Percentiles rank a stretch among this genome's conserved stretches.
These are phyloP conservation scores for Hippolais icterina DNA, from an alignment of 2,113 vertebrate genomes.

Conservation along the genomic window DNA sequence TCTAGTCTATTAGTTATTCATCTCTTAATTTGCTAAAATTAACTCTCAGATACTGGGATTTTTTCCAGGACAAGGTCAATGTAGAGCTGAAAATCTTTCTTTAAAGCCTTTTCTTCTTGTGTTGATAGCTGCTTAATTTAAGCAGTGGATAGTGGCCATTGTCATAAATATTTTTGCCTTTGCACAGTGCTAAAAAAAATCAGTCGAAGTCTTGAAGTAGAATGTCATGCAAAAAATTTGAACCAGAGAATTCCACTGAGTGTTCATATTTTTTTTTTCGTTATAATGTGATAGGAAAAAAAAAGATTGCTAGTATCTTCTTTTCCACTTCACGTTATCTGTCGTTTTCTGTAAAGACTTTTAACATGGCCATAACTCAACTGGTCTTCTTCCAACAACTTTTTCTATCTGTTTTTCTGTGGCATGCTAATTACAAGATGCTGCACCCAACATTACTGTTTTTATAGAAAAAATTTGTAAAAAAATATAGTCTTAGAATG, in stretches of 20 bases:
- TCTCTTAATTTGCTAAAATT: slow-evolving; percentile 16
- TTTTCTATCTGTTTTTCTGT: background rate
- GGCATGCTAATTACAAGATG: background rate
- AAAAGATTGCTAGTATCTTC: background rate
- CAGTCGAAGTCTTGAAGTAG: background rate
- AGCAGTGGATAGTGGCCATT: background rate
- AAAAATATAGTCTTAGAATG: background rate
- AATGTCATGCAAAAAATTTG: background rate
- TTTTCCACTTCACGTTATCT: background rate
- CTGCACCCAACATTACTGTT: background rate
- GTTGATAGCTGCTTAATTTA: background rate
- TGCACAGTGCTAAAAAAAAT: background rate
- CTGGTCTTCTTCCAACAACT: background rate
- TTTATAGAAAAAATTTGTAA: background rate
- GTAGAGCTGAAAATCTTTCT: background rate
- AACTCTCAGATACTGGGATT: background rate
- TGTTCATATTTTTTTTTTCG: background rate
- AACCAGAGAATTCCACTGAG: background rate
- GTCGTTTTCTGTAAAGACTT: background rate
- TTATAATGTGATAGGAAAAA: background rate
- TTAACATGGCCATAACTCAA: background rate
- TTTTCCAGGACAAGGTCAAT: background rate
- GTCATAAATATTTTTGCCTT: background rate
- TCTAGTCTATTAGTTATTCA: background rate
- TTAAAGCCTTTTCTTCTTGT: background rate